Conservation (phyloP, 2,888 invertebrate genomes). For the Eudemis profundana region DNA sequence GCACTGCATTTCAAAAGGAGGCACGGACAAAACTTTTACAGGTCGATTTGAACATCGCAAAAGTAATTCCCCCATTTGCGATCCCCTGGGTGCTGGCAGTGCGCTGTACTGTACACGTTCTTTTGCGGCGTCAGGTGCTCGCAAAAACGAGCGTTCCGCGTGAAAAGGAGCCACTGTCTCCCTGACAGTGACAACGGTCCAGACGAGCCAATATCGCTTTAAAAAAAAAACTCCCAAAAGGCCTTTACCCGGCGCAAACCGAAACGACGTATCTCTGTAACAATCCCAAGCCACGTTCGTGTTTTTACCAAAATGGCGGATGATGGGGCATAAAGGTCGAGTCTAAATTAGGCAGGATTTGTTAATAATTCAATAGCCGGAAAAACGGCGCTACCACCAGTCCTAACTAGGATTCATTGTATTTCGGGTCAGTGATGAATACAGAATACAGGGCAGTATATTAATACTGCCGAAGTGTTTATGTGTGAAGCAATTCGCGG, state of each 20-base stretch:
- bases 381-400: background rate
- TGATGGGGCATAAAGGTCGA: conserved; percentile 4
- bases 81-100: conserved; percentile 9
- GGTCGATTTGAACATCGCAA: background rate
- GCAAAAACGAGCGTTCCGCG: conserved; percentile 53
- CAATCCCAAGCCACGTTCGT: background rate
- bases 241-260: conserved; percentile 29
- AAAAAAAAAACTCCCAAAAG: conserved; percentile 52
- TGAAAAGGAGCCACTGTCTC: conserved; percentile 54
- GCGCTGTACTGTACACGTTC: conserved; percentile 33
- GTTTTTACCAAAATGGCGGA: background rate
- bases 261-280: conserved; percentile 15
- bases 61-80: background rate
- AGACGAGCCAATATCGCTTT: conserved; percentile 53
- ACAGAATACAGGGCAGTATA: too few relatives aligned
- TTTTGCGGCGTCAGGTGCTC: conserved; percentile 54
- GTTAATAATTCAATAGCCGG: background rate
- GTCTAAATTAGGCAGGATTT: conserved; percentile 15
- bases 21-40: background rate
- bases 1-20: too few relatives aligned
- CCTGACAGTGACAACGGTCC: conserved; percentile 61
- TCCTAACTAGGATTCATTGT: background rate
- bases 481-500: too few relatives aligned
- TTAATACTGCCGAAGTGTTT: background rate
- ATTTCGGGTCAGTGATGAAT: background rate